Evolutionary conservation across 1,140 invertebrate genomes (phyloP).

Genomic region (Drosophila trapezifrons): DNA sequence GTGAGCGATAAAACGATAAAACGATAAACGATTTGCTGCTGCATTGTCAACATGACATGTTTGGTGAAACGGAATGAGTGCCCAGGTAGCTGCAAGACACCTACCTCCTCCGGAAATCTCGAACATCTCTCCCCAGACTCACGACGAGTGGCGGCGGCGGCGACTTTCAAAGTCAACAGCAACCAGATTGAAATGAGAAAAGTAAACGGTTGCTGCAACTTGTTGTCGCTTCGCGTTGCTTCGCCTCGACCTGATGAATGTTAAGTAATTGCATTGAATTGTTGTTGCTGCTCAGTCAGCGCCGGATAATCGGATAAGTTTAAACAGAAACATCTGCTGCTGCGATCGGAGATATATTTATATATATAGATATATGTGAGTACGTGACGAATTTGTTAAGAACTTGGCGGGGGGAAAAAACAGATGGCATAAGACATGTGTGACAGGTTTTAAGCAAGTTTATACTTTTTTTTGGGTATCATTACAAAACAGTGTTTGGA

Average conservation of each 20-base stretch:
- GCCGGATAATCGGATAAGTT: slow-evolving; percentile 31
- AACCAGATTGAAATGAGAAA: slow-evolving; percentile 56
- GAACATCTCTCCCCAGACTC: slow-evolving; percentile 1
- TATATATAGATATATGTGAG: neutral
- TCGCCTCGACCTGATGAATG: slow-evolving; percentile 31
- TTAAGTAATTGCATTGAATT: slow-evolving; percentile 53
- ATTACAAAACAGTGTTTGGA: slow-evolving; percentile 1
- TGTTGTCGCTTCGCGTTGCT: slow-evolving; percentile 34
- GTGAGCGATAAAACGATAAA: slow-evolving; percentile 27
- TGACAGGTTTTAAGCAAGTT: neutral
- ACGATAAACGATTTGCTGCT: slow-evolving; percentile 40
- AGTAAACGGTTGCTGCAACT: slow-evolving; percentile 53
- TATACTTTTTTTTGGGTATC: neutral
- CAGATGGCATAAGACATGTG: neutral
- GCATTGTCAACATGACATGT: slow-evolving; percentile 61
- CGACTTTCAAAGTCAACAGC: slow-evolving; percentile 70
- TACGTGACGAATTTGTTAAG: slow-evolving; percentile 16
- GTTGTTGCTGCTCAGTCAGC: slow-evolving; percentile 20
- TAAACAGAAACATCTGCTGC: slow-evolving; percentile 37
- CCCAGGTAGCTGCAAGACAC: slow-evolving; percentile 9
- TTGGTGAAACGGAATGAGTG: slow-evolving; percentile 49
- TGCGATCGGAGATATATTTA: slow-evolving; percentile 4
- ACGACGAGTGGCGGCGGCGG: slow-evolving; percentile 15
- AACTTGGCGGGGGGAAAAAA: neutral
- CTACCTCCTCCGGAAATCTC: neutral